Evolutionary conservation across 2,113 vertebrate species (phyloP).

Genomic region (Melanerpes aurifrons): DNA sequence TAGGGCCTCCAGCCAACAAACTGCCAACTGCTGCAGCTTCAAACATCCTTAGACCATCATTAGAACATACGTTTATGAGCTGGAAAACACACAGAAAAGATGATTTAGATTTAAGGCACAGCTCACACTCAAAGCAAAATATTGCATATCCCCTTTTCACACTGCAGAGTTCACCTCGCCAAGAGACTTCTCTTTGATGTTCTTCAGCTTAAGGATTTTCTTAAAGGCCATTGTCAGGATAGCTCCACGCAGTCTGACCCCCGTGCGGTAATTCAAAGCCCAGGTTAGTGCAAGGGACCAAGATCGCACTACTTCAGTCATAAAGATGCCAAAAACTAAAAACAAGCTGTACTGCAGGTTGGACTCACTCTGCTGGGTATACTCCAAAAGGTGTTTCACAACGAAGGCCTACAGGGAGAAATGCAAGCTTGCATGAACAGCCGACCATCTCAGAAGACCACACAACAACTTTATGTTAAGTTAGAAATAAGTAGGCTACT

Average conservation of each 20-base stretch:
- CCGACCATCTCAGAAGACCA: constrained; percentile 40
- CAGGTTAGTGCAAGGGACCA: constrained; percentile 93
- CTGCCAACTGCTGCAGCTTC: constrained; percentile 92
- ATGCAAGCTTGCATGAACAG: constrained; percentile 77
- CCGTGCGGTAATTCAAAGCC: constrained; percentile 93
- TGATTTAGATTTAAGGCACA: neutral
- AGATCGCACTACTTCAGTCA: constrained; percentile 88
- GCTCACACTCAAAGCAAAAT: neutral
- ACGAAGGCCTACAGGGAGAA: constrained; percentile 91
- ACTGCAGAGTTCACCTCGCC: constrained; percentile 83
- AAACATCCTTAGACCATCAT: constrained; percentile 91
- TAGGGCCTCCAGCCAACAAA: constrained; percentile 89
- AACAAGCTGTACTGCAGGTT: constrained; percentile 89
- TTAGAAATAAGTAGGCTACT: constrained; percentile 80
- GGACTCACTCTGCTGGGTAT: constrained; percentile 83
- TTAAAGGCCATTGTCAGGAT: constrained; percentile 90
- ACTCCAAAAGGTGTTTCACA: constrained; percentile 92
- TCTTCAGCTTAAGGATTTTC: constrained; percentile 91
- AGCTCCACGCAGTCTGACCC: constrained; percentile 88
- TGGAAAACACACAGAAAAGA: constrained; percentile 59
- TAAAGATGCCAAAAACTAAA: constrained; percentile 88
- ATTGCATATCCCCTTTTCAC: neutral
- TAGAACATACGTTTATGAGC: constrained; percentile 93
- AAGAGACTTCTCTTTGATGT: constrained; percentile 88
- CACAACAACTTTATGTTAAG: constrained; percentile 80